Evolutionary conservation across 2,888 invertebrate genomes (phyloP).

Genomic region (Mystacides longicornis): DNA sequence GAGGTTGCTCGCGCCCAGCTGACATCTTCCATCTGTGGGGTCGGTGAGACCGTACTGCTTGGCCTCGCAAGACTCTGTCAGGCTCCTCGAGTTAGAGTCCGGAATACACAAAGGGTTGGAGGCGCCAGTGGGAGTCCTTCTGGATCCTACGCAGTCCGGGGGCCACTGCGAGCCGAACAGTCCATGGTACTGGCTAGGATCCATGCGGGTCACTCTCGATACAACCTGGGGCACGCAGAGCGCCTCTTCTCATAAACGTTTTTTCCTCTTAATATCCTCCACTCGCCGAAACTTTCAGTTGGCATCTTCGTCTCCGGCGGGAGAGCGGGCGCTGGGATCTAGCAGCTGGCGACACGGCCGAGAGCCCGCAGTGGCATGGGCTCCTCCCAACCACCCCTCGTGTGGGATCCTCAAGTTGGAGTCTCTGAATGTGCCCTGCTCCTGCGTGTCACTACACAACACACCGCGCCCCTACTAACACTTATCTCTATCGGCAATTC

Average conservation of each 20-base stretch:
- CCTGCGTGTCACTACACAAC: neutral
- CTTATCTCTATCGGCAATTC: too few relatives aligned
- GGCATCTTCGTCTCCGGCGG: constrained; percentile 2
- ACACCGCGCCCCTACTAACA: neutral
- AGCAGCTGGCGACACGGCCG: too few relatives aligned
- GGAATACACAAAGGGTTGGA: neutral
- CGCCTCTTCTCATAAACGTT: neutral
- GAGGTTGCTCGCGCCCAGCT: too few relatives aligned
- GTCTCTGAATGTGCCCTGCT: too few relatives aligned
- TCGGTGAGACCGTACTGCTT: neutral
- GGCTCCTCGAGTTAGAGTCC: neutral
- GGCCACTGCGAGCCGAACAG: constrained; percentile 48
- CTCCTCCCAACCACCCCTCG: neutral
- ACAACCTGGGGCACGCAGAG: neutral
- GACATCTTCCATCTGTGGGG: neutral
- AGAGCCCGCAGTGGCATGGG: neutral
- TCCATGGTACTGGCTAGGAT: constrained; percentile 41
- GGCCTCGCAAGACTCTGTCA: neutral
- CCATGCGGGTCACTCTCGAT: constrained; percentile 32
- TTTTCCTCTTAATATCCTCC: neutral
- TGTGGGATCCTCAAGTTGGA: too few relatives aligned
- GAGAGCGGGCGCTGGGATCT: neutral
- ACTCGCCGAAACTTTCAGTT: neutral
- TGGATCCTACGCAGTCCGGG: constrained; percentile 38
- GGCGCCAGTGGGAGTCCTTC: constrained; percentile 22